A percentile compares a stretch with the other conserved stretches of the same genome.
Conservation (phyloP, 2,113 vertebrate species). For the Calyptomena viridis region DNA sequence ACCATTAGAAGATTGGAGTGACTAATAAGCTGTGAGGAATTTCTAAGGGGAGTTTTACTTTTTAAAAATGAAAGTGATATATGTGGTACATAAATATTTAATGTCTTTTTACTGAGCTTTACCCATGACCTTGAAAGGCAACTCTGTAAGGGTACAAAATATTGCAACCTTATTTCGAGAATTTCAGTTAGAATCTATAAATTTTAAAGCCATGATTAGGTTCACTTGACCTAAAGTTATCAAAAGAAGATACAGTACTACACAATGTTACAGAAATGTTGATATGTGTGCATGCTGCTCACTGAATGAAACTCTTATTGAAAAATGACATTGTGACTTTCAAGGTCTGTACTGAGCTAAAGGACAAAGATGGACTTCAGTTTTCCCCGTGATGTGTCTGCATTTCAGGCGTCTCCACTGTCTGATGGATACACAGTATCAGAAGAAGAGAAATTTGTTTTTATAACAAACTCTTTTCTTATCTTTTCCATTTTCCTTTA, state of each 20-base stretch:
- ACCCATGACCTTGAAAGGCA: neutral
- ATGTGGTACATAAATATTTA: neutral
- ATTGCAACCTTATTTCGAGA: neutral
- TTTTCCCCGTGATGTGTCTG: neutral
- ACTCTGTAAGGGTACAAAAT: neutral
- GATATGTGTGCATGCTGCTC: neutral
- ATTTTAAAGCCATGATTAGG: neutral
- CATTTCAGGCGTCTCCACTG: neutral
- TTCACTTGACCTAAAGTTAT: neutral
- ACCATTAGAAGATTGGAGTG: neutral
- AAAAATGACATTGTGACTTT: constrained; percentile 34
- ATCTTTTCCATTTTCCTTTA: neutral
- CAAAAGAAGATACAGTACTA: constrained; percentile 5
- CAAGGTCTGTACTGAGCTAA: neutral
- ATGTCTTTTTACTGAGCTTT: neutral
- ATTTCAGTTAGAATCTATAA: neutral
- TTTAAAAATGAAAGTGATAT: neutral
- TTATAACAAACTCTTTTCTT: neutral
- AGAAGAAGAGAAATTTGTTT: neutral
- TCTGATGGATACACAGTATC: neutral
- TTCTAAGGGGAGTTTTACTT: neutral
- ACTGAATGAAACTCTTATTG: neutral
- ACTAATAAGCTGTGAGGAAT: neutral
- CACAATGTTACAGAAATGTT: neutral
- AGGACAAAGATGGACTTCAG: neutral